These are phyloP conservation scores for Phalacrocorax carbo DNA, from an alignment of 2,113 vertebrate species.

Conservation along the genomic window DNA sequence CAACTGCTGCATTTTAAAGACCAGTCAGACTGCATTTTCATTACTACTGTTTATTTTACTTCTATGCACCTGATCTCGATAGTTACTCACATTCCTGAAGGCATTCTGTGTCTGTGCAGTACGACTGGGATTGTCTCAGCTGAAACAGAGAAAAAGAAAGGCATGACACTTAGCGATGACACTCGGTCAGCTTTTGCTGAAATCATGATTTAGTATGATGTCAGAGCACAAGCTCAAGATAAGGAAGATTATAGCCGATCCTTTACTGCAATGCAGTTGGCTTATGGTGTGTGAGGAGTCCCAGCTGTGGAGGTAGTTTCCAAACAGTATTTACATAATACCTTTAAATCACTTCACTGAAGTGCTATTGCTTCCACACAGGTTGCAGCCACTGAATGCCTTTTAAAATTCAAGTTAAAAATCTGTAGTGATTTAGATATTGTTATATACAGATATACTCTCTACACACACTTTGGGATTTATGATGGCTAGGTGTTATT, in stretches of 20 bases:
- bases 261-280: not conserved
- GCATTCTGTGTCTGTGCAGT: conserved; percentile 96
- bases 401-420: not conserved
- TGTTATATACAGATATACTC: not conserved
- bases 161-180: not conserved
- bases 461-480: not conserved
- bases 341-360: not conserved
- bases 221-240: not conserved
- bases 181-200: not conserved
- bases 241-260: not conserved
- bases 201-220: not conserved
- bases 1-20: not conserved
- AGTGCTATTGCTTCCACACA: not conserved
- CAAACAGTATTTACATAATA: not conserved
- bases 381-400: not conserved
- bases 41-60: not conserved
- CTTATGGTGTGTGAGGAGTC: not conserved
- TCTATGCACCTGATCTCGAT: not conserved
- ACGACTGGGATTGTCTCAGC: conserved; percentile 96
- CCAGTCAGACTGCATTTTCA: not conserved
- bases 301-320: not conserved
- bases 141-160: conserved; percentile 73
- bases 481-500: not conserved
- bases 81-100: conserved; percentile 91
- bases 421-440: not conserved